phyloP scores from a whole-genome alignment of 2,113 vertebrate species.

The Megalops atlanticus region DNA sequence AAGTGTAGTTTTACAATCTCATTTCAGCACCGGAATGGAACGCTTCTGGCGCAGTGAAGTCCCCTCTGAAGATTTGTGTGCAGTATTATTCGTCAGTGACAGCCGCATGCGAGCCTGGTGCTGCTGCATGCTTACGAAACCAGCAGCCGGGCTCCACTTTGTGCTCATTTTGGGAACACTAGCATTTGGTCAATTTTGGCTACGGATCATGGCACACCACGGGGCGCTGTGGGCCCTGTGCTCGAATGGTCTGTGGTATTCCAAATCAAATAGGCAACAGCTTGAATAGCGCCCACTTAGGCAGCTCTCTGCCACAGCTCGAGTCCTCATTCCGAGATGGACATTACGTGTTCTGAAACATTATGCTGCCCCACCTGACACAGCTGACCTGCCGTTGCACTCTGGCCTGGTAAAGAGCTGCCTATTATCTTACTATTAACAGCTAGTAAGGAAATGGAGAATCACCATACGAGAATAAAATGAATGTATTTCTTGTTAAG shows the following conservation, averaged over 20 bases:
- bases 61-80: not conserved
- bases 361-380: not conserved
- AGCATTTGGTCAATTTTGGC: constrained; percentile 81
- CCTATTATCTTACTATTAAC: not conserved
- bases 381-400: not conserved
- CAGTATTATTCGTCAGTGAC: constrained; percentile 19
- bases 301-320: constrained; percentile 66
- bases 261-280: constrained; percentile 79
- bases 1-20: not conserved
- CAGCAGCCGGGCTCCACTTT: constrained; percentile 76
- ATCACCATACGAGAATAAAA: too few species aligned
- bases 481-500: too few species aligned
- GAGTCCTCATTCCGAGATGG: constrained; percentile 22
- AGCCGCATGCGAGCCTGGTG: constrained; percentile 51
- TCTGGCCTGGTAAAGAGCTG: not conserved
- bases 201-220: constrained; percentile 65
- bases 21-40: not conserved
- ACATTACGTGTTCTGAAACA: not conserved
- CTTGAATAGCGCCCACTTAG: constrained; percentile 83
- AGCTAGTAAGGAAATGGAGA: too few species aligned
- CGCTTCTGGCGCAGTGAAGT: not conserved
- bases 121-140: constrained; percentile 61
- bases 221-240: constrained; percentile 74
- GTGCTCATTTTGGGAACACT: constrained; percentile 71
- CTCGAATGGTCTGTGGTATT: constrained; percentile 73